A percentile compares a stretch with the other conserved stretches of the same genome.
Evolutionary conservation across 2,797 vertebrate genomes (phyloP).

Genomic region (Cryptoblepharus egeriae): DNA sequence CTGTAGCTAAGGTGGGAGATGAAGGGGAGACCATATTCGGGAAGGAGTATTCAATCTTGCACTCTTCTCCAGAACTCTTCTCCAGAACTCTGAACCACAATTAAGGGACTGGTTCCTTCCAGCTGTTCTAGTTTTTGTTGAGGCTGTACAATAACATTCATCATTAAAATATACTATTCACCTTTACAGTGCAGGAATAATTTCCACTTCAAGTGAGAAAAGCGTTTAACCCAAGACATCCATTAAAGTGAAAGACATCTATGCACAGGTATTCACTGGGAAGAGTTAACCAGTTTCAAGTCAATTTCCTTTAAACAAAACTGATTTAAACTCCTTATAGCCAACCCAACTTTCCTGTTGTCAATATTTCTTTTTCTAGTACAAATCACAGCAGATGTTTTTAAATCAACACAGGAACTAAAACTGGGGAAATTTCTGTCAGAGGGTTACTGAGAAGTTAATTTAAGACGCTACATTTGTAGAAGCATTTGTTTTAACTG

Average conservation of each 20-base stretch:
- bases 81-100: background rate
- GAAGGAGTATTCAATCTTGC: no score
- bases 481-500: conserved; percentile 14
- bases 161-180: background rate
- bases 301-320: background rate
- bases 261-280: no score
- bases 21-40: background rate
- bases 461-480: conserved; percentile 17
- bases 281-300: background rate
- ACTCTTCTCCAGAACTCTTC: background rate
- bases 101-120: background rate
- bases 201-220: no score
- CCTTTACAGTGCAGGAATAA: background rate
- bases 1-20: background rate
- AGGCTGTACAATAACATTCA: no score
- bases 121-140: background rate
- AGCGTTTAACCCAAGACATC: no score
- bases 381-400: background rate
- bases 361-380: background rate
- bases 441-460: conserved; percentile 17
- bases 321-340: background rate
- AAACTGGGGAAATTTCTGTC: background rate
- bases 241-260: no score
- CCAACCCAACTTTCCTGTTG: background rate
- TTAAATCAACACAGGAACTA: conserved; percentile 5